Percentiles rank a stretch among this genome's conserved stretches.
Evolutionary conservation across 2,888 invertebrate species (phyloP).

Genomic region (Cataglyphis cursor): DNA sequence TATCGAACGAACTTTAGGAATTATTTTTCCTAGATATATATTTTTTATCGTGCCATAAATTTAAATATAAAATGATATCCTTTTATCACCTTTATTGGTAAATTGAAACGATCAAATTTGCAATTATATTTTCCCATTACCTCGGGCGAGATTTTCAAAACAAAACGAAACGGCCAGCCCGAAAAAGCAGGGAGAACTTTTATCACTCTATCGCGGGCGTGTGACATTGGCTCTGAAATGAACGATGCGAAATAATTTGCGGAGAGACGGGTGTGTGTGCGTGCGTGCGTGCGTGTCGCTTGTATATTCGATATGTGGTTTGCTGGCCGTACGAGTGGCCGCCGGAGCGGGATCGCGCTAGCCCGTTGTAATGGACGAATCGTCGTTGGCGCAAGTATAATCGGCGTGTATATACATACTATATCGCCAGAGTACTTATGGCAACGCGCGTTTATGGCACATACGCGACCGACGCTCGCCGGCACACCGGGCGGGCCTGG

Average conservation of each 20-base stretch:
- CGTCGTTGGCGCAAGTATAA: slow-evolving; percentile 50
- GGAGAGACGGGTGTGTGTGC: neutral
- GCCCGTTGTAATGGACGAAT: slow-evolving; percentile 73
- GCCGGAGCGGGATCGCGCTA: slow-evolving; percentile 57
- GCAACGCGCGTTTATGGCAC: slow-evolving; percentile 62
- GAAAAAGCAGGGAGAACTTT: slow-evolving; percentile 57
- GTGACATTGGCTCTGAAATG: slow-evolving; percentile 68
- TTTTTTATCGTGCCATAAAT: neutral
- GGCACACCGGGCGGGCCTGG: slow-evolving; percentile 76
- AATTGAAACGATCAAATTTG: neutral
- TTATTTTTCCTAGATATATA: neutral
- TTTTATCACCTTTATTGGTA: neutral
- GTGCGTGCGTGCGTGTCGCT: slow-evolving; percentile 21
- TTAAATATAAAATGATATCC: neutral
- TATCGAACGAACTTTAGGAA: no score
- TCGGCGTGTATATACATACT: slow-evolving; percentile 43
- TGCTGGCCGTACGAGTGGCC: slow-evolving; percentile 63
- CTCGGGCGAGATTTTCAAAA: slow-evolving; percentile 50
- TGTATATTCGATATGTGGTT: slow-evolving; percentile 26
- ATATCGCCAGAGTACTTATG: slow-evolving; percentile 74
- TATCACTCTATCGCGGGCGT: slow-evolving; percentile 34
- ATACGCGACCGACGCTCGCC: slow-evolving; percentile 59
- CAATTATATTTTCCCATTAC: slow-evolving; percentile 22
- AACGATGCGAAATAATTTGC: slow-evolving; percentile 69
- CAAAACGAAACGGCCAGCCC: slow-evolving; percentile 37